Percentiles rank a stretch among this genome's conserved stretches.
phyloP scores from a whole-genome alignment of 2,113 vertebrate species.

The Promerops cafer region DNA sequence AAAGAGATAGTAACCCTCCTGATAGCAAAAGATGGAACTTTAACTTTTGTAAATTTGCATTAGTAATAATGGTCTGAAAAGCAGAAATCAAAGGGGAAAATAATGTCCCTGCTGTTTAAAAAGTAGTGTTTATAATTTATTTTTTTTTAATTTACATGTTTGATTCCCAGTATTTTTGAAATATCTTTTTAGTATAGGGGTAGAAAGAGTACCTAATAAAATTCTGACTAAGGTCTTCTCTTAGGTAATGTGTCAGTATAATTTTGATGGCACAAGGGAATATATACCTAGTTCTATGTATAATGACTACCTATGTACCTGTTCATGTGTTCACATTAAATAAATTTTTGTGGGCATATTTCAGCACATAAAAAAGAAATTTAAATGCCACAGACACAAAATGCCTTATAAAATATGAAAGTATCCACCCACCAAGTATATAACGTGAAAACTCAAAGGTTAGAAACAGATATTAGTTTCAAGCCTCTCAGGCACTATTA shows the following conservation, averaged over 20 bases:
- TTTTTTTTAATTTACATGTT: neutral
- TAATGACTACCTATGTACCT: neutral
- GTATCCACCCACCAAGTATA: neutral
- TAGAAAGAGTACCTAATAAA: neutral
- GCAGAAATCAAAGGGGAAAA: neutral
- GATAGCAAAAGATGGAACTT: neutral
- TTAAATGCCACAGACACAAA: neutral
- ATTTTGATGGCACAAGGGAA: neutral
- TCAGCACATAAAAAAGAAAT: neutral
- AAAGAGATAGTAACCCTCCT: neutral
- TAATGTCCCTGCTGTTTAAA: neutral
- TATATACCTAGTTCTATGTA: neutral
- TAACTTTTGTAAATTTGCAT: neutral
- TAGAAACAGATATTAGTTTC: neutral
- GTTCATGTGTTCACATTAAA: neutral
- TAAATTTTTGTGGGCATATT: neutral
- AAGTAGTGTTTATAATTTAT: neutral
- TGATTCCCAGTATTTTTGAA: neutral
- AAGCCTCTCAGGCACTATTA: neutral
- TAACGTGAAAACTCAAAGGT: neutral
- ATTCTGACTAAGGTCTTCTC: neutral
- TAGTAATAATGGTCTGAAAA: neutral
- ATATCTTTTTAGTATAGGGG: fast-evolving
- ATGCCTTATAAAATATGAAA: neutral
- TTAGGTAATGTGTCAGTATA: neutral